Conservation (phyloP, 92 coral and sea anemone genomes). For the Phenganax marumi region DNA sequence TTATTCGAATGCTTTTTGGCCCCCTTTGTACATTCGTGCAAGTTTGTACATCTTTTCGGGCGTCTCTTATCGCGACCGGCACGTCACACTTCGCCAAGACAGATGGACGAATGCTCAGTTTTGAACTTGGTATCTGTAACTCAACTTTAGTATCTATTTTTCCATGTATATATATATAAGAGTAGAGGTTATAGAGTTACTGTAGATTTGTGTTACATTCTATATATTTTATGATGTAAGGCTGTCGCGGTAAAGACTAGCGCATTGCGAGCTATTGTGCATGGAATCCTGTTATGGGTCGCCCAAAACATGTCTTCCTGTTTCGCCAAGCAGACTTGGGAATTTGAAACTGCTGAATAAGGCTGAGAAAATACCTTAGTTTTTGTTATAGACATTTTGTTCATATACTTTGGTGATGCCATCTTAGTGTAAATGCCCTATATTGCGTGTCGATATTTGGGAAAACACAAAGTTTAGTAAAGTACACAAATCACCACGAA, state of each 20-base stretch:
- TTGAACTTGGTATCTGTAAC: not conserved
- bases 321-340: not conserved
- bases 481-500: conserved; percentile 34
- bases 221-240: too few relatives aligned
- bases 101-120: not conserved
- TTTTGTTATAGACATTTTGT: not conserved
- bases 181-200: too few relatives aligned
- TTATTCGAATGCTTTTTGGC: not conserved
- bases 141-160: too few relatives aligned
- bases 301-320: not conserved
- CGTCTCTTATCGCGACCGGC: conserved; percentile 1
- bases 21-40: not conserved
- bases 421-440: not conserved
- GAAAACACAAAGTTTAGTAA: not conserved
- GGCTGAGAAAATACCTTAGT: not conserved
- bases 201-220: too few relatives aligned
- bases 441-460: conserved; percentile 1
- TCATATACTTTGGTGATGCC: not conserved
- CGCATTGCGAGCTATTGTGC: not conserved
- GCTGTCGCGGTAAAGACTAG: not conserved
- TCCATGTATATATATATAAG: too few relatives aligned
- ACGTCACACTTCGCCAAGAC: not conserved
- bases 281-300: conserved; percentile 11
- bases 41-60: not conserved
- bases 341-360: not conserved